phyloP scores from a whole-genome alignment of 1,140 invertebrate species.

The Heliconius himera region DNA sequence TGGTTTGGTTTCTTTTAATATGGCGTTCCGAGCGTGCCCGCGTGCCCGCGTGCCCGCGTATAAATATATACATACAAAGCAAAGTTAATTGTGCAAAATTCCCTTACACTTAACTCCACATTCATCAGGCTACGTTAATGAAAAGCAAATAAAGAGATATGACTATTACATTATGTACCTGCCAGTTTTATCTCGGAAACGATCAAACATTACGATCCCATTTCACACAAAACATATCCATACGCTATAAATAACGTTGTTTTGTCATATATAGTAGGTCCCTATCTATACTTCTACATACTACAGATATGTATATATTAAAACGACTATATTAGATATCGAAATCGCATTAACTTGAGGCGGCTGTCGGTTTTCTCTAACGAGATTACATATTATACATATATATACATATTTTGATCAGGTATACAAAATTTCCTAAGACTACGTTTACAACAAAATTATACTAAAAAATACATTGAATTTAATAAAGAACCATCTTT shows the following conservation, averaged over 20 bases:
- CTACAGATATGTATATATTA: background rate
- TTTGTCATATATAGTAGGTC: conserved; percentile 42
- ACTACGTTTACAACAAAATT: no score
- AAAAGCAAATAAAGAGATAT: conserved; percentile 66
- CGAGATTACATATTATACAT: background rate
- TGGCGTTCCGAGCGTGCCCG: no score
- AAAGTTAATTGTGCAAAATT: background rate
- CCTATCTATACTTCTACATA: conserved; percentile 48
- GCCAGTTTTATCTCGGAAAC: conserved; percentile 54
- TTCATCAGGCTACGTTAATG: conserved; percentile 42
- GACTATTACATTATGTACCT: conserved; percentile 49
- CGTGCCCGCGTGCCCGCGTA: no score
- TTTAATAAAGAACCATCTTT: no score
- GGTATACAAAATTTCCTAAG: no score
- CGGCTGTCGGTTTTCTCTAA: background rate
- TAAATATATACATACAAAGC: background rate
- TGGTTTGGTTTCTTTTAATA: no score
- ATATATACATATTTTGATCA: background rate
- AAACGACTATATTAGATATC: background rate
- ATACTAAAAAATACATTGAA: no score
- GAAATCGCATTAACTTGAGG: background rate
- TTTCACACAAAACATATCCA: conserved; percentile 59
- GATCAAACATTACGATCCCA: conserved; percentile 69
- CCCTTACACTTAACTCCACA: background rate
- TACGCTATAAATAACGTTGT: conserved; percentile 63